Percentiles rank a stretch among this genome's conserved stretches.
Conservation (phyloP, 2,113 vertebrate species). For the Synodontis membranacea region DNA sequence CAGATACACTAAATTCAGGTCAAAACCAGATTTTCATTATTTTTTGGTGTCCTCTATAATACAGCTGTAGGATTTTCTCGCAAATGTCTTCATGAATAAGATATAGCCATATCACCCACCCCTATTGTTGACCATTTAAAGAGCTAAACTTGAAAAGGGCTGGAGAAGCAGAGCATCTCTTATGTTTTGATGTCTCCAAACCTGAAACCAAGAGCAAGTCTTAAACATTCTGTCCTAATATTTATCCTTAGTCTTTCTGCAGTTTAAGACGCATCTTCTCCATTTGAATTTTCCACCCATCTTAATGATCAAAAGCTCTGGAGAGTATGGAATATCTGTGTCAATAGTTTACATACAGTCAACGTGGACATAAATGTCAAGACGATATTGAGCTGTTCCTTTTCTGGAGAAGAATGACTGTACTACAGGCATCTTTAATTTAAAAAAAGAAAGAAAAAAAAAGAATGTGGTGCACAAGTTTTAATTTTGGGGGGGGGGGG, state of each 20-base stretch:
- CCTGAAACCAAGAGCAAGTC: background rate
- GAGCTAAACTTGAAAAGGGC: background rate
- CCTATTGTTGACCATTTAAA: background rate
- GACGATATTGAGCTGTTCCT: too few relatives aligned
- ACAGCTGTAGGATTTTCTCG: background rate
- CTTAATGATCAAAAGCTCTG: background rate
- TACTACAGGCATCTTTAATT: too few relatives aligned
- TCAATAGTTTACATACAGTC: background rate
- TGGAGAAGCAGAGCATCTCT: background rate
- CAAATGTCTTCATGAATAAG: background rate
- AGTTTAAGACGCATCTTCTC: background rate
- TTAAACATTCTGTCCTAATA: background rate
- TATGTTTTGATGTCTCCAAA: too few relatives aligned
- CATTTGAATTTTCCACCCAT: background rate
- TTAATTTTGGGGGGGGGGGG: too few relatives aligned
- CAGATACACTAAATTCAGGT: background rate
- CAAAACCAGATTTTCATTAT: background rate
- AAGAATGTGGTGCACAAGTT: too few relatives aligned
- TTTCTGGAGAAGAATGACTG: too few relatives aligned
- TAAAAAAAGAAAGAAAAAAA: too few relatives aligned
- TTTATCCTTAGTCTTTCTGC: background rate
- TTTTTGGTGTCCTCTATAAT: background rate
- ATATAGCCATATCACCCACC: background rate
- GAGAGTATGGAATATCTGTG: background rate
- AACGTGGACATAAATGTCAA: too few relatives aligned